These are phyloP conservation scores for Lamproptera curius DNA, from an alignment of 2,888 invertebrate species.

Conservation along the genomic window DNA sequence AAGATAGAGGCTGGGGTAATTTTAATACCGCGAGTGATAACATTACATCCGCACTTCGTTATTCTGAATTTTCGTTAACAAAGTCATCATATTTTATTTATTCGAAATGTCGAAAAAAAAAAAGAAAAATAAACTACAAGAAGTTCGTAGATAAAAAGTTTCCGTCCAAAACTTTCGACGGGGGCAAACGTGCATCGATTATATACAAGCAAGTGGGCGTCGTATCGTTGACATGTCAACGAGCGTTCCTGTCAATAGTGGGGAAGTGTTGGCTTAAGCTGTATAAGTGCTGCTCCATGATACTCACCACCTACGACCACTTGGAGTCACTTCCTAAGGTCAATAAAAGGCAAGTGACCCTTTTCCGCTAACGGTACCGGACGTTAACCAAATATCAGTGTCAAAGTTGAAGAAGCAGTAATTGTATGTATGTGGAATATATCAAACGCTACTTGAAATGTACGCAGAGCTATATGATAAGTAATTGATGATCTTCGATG, in stretches of 20 bases:
- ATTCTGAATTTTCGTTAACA: too few relatives aligned
- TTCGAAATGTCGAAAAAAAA: too few relatives aligned
- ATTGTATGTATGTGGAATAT: not conserved
- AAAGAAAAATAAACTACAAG: too few relatives aligned
- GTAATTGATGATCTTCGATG: too few relatives aligned
- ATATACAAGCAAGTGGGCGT: conserved; percentile 19
- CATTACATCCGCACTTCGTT: not conserved
- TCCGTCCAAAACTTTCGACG: not conserved
- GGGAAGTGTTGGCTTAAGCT: conserved; percentile 24
- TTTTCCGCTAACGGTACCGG: not conserved
- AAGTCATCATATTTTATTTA: too few relatives aligned
- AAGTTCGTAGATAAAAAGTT: too few relatives aligned
- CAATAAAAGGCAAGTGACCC: conserved; percentile 1
- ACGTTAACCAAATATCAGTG: not conserved
- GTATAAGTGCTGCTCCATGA: conserved; percentile 24
- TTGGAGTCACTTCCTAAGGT: conserved; percentile 8
- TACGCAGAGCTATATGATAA: too few relatives aligned
- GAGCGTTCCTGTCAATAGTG: conserved; percentile 26
- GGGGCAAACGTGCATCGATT: not conserved
- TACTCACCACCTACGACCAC: conserved; percentile 28
- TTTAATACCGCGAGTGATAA: too few relatives aligned
- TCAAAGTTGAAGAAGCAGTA: not conserved
- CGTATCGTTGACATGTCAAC: conserved; percentile 36
- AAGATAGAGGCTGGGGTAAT: too few relatives aligned
- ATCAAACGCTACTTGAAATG: too few relatives aligned